phyloP scores from a whole-genome alignment of 2,113 vertebrate genomes.

The Crocuta crocuta region DNA sequence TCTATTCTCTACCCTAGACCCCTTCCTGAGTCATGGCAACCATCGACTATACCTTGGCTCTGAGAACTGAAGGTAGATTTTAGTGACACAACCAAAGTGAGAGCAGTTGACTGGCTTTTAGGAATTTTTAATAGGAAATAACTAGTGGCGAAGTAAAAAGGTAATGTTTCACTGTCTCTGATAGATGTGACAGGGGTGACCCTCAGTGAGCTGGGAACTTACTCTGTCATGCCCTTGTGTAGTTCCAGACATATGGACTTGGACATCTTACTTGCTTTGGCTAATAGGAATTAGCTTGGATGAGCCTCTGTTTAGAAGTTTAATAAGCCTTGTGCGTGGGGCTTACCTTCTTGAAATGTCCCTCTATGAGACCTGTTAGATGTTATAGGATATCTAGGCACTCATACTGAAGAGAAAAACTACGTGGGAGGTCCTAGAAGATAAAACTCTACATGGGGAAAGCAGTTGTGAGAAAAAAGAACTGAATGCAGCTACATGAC shows the following conservation, averaged over 20 bases:
- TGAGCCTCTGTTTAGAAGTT: neutral
- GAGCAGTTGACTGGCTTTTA: neutral
- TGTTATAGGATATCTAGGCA: neutral
- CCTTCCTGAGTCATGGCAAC: neutral
- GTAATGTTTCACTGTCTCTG: neutral
- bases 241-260: rapidly evolving
- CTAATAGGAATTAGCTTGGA: neutral
- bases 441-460: neutral
- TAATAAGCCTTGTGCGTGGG: neutral
- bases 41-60: neutral
- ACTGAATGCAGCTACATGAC: rapidly evolving
- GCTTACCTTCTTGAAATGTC: neutral
- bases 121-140: neutral
- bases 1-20: neutral
- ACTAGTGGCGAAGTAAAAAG: neutral
- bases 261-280: neutral
- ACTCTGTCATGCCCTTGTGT: neutral
- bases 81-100: neutral
- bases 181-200: neutral
- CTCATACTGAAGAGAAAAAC: neutral
- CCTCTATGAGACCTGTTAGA: neutral
- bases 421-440: neutral
- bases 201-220: rapidly evolving
- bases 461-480: neutral
- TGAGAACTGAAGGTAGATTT: neutral